Conservation (phyloP, 2,797 vertebrate species). For the Atherinosoma microstoma region DNA sequence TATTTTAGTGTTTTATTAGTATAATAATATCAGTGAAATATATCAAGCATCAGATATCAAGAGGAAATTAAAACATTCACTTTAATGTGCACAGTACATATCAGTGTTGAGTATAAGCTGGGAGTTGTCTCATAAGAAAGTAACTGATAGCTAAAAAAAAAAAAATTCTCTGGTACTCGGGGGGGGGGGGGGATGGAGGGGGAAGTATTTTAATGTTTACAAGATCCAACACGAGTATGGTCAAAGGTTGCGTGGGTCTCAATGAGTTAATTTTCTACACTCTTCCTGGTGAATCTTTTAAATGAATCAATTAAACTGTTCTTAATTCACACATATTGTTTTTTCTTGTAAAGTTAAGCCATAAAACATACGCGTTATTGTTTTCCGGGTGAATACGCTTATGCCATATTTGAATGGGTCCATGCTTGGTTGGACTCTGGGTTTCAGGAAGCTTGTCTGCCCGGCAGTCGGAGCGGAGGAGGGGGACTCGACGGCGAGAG, state of each 20-base stretch:
- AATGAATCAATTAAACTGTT: neutral
- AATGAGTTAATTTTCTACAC: neutral
- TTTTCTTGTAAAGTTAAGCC: neutral
- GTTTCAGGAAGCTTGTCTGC: constrained; percentile 69
- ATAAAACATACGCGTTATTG: neutral
- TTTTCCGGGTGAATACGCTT: constrained; percentile 23
- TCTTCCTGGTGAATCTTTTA: neutral
- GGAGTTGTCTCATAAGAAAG: constrained; percentile 18
- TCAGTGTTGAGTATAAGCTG: constrained; percentile 3
- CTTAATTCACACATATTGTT: neutral
- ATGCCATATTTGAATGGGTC: constrained; percentile 56
- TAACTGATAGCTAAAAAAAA: neutral
- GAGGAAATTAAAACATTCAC: neutral
- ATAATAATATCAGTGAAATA: neutral
- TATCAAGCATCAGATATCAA: neutral
- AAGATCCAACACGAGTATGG: neutral
- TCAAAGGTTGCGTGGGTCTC: neutral
- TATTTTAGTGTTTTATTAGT: neutral
- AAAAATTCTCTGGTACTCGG: neutral
- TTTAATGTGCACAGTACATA: neutral
- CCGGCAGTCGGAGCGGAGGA: constrained; percentile 64
- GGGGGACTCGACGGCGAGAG: constrained; percentile 56
- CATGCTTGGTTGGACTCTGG: constrained; percentile 53
- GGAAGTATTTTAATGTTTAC: no score
- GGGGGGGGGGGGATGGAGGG: no score